phyloP scores from a whole-genome alignment of 2,113 vertebrate species.

The Rhinolophus sinicus region DNA sequence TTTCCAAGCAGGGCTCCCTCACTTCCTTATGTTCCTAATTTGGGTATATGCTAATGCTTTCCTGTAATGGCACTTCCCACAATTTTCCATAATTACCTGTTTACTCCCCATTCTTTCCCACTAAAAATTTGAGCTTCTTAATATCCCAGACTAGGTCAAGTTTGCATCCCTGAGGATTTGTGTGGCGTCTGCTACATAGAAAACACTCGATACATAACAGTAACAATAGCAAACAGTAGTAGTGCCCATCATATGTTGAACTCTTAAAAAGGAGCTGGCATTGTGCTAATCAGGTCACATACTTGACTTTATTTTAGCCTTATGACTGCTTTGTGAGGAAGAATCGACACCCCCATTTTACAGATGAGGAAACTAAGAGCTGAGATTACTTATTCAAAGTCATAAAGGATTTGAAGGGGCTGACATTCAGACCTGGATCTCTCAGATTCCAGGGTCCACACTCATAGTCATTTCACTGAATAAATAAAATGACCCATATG shows the following conservation, averaged over 20 bases:
- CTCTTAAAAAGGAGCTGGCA: not conserved
- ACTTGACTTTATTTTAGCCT: not conserved
- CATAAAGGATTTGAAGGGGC: not conserved
- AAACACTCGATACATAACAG: not conserved
- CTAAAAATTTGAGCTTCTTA: not conserved
- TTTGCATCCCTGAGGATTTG: not conserved
- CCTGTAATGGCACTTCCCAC: too few relatives aligned
- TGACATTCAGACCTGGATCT: not conserved
- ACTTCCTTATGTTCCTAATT: too few relatives aligned
- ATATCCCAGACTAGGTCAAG: not conserved
- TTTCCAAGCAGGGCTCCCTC: not conserved
- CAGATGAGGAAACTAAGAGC: not conserved
- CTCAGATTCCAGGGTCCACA: not conserved
- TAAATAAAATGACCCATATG: not conserved
- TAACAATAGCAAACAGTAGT: accelerated
- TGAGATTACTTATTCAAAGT: not conserved
- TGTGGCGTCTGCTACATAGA: not conserved
- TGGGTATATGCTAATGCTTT: not conserved
- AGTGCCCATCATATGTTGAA: accelerated
- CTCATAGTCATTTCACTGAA: too few relatives aligned
- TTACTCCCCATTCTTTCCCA: accelerated
- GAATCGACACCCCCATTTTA: not conserved
- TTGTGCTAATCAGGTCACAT: not conserved
- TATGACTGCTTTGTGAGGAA: not conserved
- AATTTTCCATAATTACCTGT: not conserved